phyloP scores from a whole-genome alignment of 2,113 vertebrate genomes.

The Hippoglossus stenolepis region DNA sequence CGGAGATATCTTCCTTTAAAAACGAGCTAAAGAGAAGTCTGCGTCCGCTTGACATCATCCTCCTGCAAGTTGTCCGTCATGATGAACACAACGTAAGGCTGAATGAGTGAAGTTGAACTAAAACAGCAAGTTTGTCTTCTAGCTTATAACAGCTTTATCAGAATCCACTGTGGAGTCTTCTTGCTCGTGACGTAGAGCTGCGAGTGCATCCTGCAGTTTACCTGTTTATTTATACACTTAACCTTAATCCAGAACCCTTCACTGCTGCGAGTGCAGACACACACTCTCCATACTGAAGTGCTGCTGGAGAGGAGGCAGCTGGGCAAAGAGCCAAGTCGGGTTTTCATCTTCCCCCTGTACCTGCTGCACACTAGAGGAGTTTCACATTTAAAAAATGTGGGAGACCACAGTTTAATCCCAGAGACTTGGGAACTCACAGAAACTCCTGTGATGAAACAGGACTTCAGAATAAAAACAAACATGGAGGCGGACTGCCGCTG shows the following conservation, averaged over 20 bases:
- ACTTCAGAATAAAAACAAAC: no score
- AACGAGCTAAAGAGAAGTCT: no score
- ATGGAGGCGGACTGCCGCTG: no score
- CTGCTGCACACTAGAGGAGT: no score
- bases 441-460: no score
- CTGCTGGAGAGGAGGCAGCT: conserved; percentile 26
- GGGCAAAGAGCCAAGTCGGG: background rate
- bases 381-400: no score
- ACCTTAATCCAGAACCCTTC: conserved; percentile 51
- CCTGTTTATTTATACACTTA: conserved; percentile 48
- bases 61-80: background rate
- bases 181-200: background rate
- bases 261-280: conserved; percentile 27
- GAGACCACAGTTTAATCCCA: no score
- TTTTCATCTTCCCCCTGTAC: no score
- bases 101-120: no score
- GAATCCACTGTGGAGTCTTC: background rate
- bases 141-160: no score
- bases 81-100: background rate
- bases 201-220: background rate
- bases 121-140: background rate
- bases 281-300: background rate
- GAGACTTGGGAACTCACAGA: no score
- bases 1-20: no score
- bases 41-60: background rate